Base-by-base conservation (phyloP, 2,797 vertebrate genomes). In the Odontamblyopus rebecca region DNA sequence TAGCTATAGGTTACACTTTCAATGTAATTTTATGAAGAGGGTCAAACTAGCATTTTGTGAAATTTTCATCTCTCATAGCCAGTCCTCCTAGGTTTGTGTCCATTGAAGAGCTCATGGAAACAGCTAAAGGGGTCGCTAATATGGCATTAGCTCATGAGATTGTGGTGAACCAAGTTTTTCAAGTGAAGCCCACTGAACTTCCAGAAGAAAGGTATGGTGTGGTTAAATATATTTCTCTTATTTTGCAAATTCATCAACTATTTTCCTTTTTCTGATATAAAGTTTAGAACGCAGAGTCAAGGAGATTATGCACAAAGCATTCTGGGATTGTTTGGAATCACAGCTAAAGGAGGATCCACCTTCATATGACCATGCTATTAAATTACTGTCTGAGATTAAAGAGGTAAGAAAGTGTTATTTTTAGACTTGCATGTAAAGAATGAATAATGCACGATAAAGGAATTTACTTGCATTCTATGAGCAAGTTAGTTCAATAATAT, bases 71-170 rank as follows among this genome's bases (percentile, higher is more conserved):
- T 2, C 62, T 93, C 82, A 79, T 93, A 99, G 97, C 94, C 53
- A 97, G 95, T 78, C 94, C 96, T 62, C 87, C 95, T 78, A 91
- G 74, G 62, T 93, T 95, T 66, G 95, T 97, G 77, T 96, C 96
- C 0, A 82, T 95, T 70, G 95, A 98, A 73, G 97, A 99, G 83
- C 88, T 99, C 68, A 94, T 98, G 94, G 95, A 97, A 83, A 94
- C 96, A 0, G 95, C 96, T 0, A 96, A 97, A 88, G 96, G 96
- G 63, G 94, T 99, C 77, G 95, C 94, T 68, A 99, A 99, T 87
- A 96, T 99, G 98, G 95, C 95, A 2, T 76, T 99, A 70, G 98
- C 97, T 48, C 98, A 99, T 2, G 98, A 99, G 85, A 98, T 99
- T 69, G 92, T 98, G 63, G 90, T 99, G 59, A 95, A 97, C 83